These are phyloP conservation scores for Mus spretus DNA, from an alignment of 2,797 vertebrate genomes.

Conservation along the genomic window DNA sequence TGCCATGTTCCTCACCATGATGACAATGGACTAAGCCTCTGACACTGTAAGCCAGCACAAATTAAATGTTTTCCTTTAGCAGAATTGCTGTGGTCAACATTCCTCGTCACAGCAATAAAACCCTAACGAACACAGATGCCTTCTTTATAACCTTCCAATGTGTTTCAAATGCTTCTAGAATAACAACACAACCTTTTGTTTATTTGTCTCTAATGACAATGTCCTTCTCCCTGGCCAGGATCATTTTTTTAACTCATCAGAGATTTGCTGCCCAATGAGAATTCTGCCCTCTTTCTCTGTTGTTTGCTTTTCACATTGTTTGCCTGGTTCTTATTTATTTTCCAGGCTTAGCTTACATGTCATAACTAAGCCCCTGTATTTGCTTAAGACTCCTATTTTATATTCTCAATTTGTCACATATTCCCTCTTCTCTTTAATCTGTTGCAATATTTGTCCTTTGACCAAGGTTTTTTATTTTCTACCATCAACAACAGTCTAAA, in stretches of 20 bases:
- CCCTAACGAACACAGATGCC: neutral
- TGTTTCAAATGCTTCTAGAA: neutral
- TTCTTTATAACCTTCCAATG: neutral
- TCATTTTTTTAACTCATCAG: constrained; percentile 15
- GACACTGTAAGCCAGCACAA: neutral
- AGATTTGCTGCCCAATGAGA: neutral
- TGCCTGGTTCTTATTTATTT: constrained; percentile 1
- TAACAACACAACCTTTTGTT: neutral
- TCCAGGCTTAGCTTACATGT: neutral
- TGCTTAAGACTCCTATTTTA: neutral
- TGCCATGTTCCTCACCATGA: neutral
- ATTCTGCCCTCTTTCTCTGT: neutral
- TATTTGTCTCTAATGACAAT: neutral
- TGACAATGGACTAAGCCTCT: neutral
- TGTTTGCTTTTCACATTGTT: neutral
- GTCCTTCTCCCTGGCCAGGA: too few relatives aligned
- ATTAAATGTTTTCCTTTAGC: neutral
- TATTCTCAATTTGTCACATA: neutral
- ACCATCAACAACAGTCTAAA: neutral
- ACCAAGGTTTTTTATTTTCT: neutral
- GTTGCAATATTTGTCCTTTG: neutral
- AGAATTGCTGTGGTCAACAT: neutral
- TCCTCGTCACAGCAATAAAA: neutral
- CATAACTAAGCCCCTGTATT: neutral
- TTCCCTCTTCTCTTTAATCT: neutral